Base-by-base conservation (phyloP, 2,113 vertebrate species). In the Cepphus grylle region DNA sequence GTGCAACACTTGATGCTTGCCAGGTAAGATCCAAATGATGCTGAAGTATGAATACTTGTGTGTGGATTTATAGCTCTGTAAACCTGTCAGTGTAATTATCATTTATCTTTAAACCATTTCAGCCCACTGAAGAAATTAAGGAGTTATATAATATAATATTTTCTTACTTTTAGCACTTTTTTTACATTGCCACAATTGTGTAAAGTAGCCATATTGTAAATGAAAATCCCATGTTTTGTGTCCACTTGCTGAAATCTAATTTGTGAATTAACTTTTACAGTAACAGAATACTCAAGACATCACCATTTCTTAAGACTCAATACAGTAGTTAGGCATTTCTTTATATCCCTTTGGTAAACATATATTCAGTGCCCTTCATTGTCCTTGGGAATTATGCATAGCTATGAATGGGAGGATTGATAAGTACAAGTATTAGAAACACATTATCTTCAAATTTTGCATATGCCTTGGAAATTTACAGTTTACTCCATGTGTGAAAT, bases 351-450 rank as follows among this genome's bases (percentile, higher is more conserved):
- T 77, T 56, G 6, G 32, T 83, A 92, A 82, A 76, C 19, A 71
- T 14, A 52, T 70, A 67, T 66, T 70, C 56, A 84, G 27, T 71
- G 71, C 7, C 43, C 38, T 87, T 91, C 85, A 40, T 34, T 88
- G 63, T 86, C 86, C 81, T 83, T 91, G 82, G 52, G 86, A 92
- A 78, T 93, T 86, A 90, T 84, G 32, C 27, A 47, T 27, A 71
- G 55, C 19, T 92, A 40, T 66, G 70, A 86, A 89, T 32, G 40
- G 61, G 30, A 90, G 56, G 26, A 81, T 42, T 56, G 80, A 92
- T 96, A 94, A 86, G 36, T 47, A 36, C 16, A 94, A 83, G 34
- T 67, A 78, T 96, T 86, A 43, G 34, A 94, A 94, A 42, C n/a
- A 59, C 4, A 67, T 78, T 92, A 78, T 62, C 79, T 92, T 78